Evolutionary conservation across 2,113 vertebrate genomes (phyloP).

Genomic region (Tricholaema leucomelas): DNA sequence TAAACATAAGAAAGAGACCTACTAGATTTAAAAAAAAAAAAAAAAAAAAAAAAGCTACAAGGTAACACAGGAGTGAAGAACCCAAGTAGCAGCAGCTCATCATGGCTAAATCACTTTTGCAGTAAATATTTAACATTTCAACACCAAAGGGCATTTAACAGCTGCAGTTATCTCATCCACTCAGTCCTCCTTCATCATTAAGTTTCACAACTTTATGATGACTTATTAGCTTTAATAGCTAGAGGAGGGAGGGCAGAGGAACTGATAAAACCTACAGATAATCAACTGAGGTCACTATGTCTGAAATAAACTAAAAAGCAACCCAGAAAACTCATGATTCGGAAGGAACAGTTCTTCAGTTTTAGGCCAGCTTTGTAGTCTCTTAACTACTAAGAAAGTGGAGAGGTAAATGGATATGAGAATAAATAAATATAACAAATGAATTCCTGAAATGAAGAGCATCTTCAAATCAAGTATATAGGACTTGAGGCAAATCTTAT

Average conservation of each 20-base stretch:
- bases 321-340: rapidly evolving
- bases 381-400: background rate
- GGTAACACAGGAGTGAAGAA: background rate
- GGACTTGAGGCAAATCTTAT: background rate
- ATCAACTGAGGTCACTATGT: background rate
- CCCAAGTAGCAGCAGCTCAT: background rate
- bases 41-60: background rate
- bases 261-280: background rate
- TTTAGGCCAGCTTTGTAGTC: background rate
- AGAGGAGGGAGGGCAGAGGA: background rate
- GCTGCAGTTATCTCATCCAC: background rate
- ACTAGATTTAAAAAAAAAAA: background rate
- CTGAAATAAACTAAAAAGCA: background rate
- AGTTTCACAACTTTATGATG: background rate
- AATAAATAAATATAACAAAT: background rate
- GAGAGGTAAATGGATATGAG: background rate
- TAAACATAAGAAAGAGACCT: background rate
- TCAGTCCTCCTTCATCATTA: background rate
- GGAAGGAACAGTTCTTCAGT: background rate
- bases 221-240: background rate
- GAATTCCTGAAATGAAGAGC: background rate
- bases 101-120: background rate
- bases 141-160: background rate
- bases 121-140: background rate
- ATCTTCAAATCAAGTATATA: background rate